Evolutionary conservation across 1,140 invertebrate species (phyloP), one percentile per base, ranked within the genome.

Genomic region (Mycetomoellerius zeteki): DNA sequence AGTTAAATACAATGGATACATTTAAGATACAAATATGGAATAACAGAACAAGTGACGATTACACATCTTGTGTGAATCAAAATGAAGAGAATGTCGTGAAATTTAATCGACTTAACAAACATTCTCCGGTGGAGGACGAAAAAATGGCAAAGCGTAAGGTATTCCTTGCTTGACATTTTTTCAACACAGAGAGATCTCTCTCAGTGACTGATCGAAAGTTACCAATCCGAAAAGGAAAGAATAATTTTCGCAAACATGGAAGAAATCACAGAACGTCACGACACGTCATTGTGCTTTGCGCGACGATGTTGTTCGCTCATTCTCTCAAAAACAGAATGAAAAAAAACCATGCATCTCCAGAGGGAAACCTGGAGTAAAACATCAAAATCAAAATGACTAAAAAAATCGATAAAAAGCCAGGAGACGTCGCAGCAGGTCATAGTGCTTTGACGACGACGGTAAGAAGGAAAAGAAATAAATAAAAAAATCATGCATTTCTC

Each of bases 381-480:
- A 60, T 14, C 24, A 80, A 73, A 58, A 62, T 21, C 2, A 75
- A 72, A 84, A 64, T 33, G 6, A 69, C 43, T 24, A n/a, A 65
- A 50, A 50, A 27, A 30, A 54, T 69, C 19, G 19, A 37, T 30
- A 52, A 56, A 37, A 58, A 54, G 21, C 12, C 2, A 33, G 0
- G 62, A 86, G 72, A 86, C 75, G 56, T 73, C 58, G 76, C 19
- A 78, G 77, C 71, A 58, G n/a, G 86, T 89, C 33, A 27, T 52
- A 21, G 54, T 80, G 54, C 60, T 78, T 82, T 12, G 5, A n/a
- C 24, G 24, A 76, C 54, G 43, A 58, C 62, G 33, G 69, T 54
- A 30, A 30, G 27, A 27, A 81, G 24, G 10, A 16, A 60, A 75
- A 62, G 7, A 16, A 8, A 52, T 33, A 19, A 33, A 65, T 33